These are phyloP conservation scores for Drosophila stalkeri DNA, from an alignment of 2,888 invertebrate species.

Conservation along the genomic window DNA sequence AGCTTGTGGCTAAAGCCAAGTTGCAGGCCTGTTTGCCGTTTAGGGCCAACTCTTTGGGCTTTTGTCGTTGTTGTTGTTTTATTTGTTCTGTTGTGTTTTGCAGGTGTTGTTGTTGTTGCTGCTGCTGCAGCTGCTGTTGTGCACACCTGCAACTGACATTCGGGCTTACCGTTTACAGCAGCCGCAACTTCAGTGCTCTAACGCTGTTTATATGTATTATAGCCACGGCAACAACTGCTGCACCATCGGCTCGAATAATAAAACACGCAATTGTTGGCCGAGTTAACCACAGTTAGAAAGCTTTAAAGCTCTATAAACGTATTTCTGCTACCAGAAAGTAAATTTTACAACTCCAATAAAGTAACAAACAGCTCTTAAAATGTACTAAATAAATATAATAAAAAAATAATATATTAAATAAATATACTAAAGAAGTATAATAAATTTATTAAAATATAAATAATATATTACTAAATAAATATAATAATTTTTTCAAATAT, in stretches of 20 bases:
- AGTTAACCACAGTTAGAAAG: slow-evolving; percentile 14
- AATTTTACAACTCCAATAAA: neutral
- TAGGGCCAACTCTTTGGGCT: slow-evolving; percentile 60
- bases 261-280: slow-evolving; percentile 25
- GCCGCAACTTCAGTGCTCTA: slow-evolving; percentile 42
- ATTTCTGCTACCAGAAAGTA: neutral
- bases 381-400: too few relatives aligned
- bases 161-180: slow-evolving; percentile 59
- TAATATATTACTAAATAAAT: too few relatives aligned
- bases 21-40: slow-evolving; percentile 58
- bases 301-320: neutral
- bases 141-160: slow-evolving; percentile 74
- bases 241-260: slow-evolving; percentile 36
- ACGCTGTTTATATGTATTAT: slow-evolving; percentile 40
- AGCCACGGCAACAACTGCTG: slow-evolving; percentile 26
- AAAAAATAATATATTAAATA: too few relatives aligned
- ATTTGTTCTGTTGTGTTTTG: slow-evolving; percentile 37
- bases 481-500: neutral
- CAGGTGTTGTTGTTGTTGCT: slow-evolving; percentile 36
- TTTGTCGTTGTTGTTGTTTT: slow-evolving; percentile 2
- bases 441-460: too few relatives aligned
- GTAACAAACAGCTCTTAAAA: neutral
- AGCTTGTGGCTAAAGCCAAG: slow-evolving; percentile 70
- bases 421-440: too few relatives aligned
- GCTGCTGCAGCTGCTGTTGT: slow-evolving; percentile 30